A percentile compares a stretch with the other conserved stretches of the same genome.
phyloP scores from a whole-genome alignment of 2,113 vertebrate species.

The Aldabrachelys gigantea region DNA sequence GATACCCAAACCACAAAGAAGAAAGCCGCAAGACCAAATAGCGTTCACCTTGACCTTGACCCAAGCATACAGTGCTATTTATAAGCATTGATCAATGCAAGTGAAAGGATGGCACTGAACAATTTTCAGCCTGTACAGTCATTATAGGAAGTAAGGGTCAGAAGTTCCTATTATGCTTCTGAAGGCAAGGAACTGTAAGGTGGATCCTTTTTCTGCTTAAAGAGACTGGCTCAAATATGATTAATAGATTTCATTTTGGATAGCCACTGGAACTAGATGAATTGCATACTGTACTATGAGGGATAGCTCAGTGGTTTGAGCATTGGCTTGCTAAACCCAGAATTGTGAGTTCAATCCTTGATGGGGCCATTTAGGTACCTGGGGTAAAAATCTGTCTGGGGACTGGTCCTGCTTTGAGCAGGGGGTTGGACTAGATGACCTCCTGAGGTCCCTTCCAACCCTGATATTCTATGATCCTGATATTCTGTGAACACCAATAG shows the following conservation, averaged over 20 bases:
- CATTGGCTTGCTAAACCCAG: too few species aligned
- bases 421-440: too few species aligned
- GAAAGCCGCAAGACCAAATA: not conserved
- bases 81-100: not conserved
- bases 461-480: too few species aligned
- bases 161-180: not conserved
- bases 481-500: not conserved
- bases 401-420: too few species aligned
- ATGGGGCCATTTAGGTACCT: too few species aligned
- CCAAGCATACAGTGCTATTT: not conserved
- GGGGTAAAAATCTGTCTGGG: too few species aligned
- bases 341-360: too few species aligned
- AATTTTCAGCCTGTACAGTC: not conserved
- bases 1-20: constrained; percentile 13
- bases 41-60: not conserved
- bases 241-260: not conserved
- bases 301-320: too few species aligned
- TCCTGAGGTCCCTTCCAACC: too few species aligned
- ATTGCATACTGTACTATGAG: not conserved
- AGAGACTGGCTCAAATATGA: not conserved
- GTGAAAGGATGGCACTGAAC: not conserved
- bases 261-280: not conserved
- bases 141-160: not conserved
- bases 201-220: not conserved
- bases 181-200: not conserved